These are phyloP conservation scores for Phaethon lepturus DNA, from an alignment of 2,113 vertebrate species.

Conservation along the genomic window DNA sequence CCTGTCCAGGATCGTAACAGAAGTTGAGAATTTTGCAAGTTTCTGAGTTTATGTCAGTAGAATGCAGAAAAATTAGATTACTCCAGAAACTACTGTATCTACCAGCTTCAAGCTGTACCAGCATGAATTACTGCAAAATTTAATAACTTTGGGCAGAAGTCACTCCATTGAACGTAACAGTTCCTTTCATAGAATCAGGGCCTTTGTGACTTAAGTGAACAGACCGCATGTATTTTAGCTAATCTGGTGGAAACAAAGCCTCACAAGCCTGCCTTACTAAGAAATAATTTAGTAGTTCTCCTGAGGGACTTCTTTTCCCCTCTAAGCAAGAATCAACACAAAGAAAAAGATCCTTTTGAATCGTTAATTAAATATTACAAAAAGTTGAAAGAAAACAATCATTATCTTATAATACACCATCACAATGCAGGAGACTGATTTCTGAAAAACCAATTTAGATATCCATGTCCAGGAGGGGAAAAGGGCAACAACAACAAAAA, in stretches of 20 bases:
- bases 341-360: constrained; percentile 34
- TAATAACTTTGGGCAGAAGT: not conserved
- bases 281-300: constrained; percentile 63
- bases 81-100: not conserved
- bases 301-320: not conserved
- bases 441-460: constrained; percentile 18
- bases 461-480: not conserved
- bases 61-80: not conserved
- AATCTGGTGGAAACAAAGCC: constrained; percentile 59
- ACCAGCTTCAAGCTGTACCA: not conserved
- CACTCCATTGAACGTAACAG: not conserved
- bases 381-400: constrained; percentile 28
- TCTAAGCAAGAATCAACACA: constrained; percentile 55
- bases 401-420: constrained; percentile 7
- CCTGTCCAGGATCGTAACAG: too few relatives aligned
- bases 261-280: constrained; percentile 2
- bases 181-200: not conserved
- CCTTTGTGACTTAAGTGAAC: constrained; percentile 11
- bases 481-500: not conserved
- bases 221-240: constrained; percentile 43
- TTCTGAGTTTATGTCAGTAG: not conserved
- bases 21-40: not conserved
- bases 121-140: not conserved
- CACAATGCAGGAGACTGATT: not conserved
- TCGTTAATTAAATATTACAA: constrained; percentile 64